A percentile compares a stretch with the other conserved stretches of the same genome.
Conservation (phyloP, 2,888 invertebrate genomes). For the Himalopsyche tibetana region DNA sequence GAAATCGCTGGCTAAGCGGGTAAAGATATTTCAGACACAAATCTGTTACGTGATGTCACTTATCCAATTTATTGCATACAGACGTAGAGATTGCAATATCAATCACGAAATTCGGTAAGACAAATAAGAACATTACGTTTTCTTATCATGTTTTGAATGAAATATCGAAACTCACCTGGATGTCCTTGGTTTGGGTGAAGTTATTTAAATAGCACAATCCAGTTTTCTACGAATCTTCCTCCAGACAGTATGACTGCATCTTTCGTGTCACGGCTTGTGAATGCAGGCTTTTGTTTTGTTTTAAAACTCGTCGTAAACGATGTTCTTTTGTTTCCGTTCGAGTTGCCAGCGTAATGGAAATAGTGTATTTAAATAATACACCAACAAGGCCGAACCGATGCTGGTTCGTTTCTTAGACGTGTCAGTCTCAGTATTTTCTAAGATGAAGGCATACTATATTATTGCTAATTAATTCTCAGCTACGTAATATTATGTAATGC, state of each 20-base stretch:
- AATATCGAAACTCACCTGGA: too few relatives aligned
- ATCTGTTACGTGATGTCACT: too few relatives aligned
- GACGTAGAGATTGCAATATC: too few relatives aligned
- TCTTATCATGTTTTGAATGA: too few relatives aligned
- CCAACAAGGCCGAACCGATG: not conserved
- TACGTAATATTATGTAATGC: not conserved
- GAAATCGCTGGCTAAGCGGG: too few relatives aligned
- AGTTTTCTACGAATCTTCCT: not conserved
- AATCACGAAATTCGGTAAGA: too few relatives aligned
- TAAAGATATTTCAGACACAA: too few relatives aligned
- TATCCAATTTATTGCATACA: too few relatives aligned
- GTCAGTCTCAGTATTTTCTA: not conserved
- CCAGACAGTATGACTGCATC: not conserved
- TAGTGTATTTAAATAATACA: conserved; percentile 6
- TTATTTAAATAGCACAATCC: not conserved
- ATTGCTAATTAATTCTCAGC: not conserved
- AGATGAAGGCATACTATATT: not conserved
- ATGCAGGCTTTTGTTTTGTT: not conserved
- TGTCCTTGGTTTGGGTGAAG: too few relatives aligned
- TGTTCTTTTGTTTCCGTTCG: conserved; percentile 14
- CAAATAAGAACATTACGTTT: too few relatives aligned
- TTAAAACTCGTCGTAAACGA: not conserved
- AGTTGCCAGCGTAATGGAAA: not conserved
- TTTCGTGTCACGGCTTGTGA: not conserved
- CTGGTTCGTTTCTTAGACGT: not conserved